Conservation (phyloP, 2,888 invertebrate species). For the Cheilosia urbana region DNA sequence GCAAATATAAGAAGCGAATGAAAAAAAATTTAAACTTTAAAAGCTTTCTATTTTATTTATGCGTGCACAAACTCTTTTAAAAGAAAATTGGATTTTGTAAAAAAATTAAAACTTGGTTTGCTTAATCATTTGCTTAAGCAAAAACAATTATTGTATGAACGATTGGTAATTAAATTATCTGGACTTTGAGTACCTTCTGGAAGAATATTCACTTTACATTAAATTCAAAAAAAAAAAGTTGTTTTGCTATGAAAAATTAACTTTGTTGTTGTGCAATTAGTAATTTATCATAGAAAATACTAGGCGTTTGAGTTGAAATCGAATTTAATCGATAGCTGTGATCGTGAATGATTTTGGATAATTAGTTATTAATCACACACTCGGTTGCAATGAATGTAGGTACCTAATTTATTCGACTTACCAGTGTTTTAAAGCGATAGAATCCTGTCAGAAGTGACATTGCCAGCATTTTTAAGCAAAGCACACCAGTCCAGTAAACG, state of each 20-base stretch:
- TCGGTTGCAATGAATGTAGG: too few relatives aligned
- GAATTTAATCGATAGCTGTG: background rate
- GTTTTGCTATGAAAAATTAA: background rate
- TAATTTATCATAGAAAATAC: background rate
- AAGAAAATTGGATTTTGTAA: background rate
- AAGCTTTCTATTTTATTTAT: background rate
- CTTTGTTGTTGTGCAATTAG: background rate
- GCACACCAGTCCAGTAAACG: constrained; percentile 83
- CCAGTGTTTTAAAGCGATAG: constrained; percentile 83
- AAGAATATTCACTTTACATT: background rate
- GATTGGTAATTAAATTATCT: too few relatives aligned
- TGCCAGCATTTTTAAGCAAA: constrained; percentile 84
- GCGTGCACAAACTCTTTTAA: background rate
- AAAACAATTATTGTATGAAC: too few relatives aligned
- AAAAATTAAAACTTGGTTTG: too few relatives aligned
- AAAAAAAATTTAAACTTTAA: background rate
- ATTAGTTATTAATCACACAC: too few relatives aligned
- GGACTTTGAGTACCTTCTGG: background rate
- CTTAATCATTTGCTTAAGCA: too few relatives aligned
- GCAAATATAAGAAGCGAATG: too few relatives aligned
- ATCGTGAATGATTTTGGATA: background rate
- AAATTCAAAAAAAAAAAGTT: background rate
- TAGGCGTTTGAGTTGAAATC: background rate
- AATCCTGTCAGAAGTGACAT: constrained; percentile 83
- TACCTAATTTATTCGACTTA: constrained; percentile 73